Evolutionary conservation across 2,797 vertebrate genomes (phyloP).

Genomic region (Anguilla pacifica): DNA sequence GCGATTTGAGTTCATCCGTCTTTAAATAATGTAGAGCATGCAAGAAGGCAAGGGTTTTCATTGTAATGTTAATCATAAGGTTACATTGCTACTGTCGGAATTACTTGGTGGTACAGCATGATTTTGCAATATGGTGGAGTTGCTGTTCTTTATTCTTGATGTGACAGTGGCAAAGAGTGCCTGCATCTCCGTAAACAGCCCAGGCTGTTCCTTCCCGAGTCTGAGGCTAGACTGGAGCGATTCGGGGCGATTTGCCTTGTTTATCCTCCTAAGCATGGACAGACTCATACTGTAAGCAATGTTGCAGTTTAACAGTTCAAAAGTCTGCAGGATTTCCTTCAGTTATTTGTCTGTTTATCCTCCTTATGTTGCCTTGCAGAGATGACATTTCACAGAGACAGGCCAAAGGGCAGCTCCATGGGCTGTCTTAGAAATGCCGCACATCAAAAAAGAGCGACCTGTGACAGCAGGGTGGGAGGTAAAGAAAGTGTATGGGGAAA

Average conservation of each 20-base stretch:
- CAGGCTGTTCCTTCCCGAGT: background rate
- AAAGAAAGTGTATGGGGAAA: background rate
- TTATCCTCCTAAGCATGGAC: background rate
- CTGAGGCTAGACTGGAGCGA: background rate
- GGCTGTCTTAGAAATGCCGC: slow-evolving; percentile 15
- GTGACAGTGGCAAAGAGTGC: background rate
- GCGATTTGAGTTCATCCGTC: too few relatives aligned
- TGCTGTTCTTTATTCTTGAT: background rate
- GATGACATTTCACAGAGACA: slow-evolving; percentile 32
- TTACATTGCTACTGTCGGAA: background rate
- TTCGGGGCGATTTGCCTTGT: too few relatives aligned
- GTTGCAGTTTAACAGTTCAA: slow-evolving; percentile 10
- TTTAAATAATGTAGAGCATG: background rate
- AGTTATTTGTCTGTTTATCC: slow-evolving; percentile 18
- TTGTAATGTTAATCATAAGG: background rate
- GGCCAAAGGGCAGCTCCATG: slow-evolving; percentile 14
- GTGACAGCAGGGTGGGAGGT: background rate
- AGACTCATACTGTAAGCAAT: background rate
- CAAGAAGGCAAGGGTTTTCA: background rate
- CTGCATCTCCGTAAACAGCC: background rate
- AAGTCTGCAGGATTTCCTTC: slow-evolving; percentile 18
- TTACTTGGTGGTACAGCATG: too few relatives aligned
- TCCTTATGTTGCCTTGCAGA: slow-evolving; percentile 23
- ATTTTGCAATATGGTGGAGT: background rate
- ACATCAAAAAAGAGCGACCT: slow-evolving; percentile 32